Evolutionary conservation across 2,113 vertebrate species (phyloP).

Genomic region (human (Homo sapiens)): DNA sequence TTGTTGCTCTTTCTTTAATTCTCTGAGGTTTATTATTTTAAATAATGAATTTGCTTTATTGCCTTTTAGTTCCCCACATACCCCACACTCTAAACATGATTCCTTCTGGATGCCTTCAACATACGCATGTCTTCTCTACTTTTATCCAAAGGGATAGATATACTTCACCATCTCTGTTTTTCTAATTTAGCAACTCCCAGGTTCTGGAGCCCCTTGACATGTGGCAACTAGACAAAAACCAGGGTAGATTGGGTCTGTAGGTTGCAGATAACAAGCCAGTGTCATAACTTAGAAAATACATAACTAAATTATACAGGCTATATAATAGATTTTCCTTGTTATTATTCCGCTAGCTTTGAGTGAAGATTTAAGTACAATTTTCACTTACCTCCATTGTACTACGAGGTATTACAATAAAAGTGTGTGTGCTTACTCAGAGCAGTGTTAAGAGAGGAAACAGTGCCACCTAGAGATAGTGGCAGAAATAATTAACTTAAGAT

Average conservation of each 20-base stretch:
- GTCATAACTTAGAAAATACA: background rate
- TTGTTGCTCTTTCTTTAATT: background rate
- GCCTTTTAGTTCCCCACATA: background rate
- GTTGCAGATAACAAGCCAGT: background rate
- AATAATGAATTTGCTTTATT: background rate
- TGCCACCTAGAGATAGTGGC: constrained; percentile 69
- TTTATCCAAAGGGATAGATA: background rate
- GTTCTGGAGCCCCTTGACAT: background rate
- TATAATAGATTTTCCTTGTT: background rate
- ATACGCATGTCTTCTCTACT: background rate
- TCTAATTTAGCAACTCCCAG: background rate
- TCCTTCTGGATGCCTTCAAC: background rate
- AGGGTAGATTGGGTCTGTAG: background rate
- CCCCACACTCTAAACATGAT: background rate
- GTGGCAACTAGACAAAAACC: background rate
- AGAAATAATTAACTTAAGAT: background rate
- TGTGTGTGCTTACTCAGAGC: no score
- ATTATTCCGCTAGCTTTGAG: background rate
- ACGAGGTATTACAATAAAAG: background rate
- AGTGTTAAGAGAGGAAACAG: constrained; percentile 44
- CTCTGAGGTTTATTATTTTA: background rate
- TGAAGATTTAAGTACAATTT: background rate
- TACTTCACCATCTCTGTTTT: background rate
- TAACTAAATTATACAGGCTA: background rate
- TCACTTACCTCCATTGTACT: background rate